Base-by-base conservation (phyloP, 2,113 vertebrate species). In the Tupaia chinensis region DNA sequence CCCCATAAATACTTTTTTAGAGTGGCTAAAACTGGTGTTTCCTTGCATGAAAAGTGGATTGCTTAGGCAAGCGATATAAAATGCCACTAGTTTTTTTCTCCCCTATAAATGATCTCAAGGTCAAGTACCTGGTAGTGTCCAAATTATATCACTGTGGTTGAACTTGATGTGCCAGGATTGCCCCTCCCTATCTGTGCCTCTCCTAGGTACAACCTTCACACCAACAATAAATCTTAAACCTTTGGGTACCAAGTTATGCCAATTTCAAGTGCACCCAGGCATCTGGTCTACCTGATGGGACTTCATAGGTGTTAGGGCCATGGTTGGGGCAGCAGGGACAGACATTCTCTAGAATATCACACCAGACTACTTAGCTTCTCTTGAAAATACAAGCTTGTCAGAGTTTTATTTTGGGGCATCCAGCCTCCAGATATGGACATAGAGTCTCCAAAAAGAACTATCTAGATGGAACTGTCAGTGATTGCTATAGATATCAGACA, bases 1-100 rank as follows among this genome's bases (percentile, higher is more conserved):
- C 44, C 23, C 79, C 77, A 72, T 19, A 79, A 27, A 17, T 19
- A 4, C 9, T 16, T 66, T 96, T 95, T 72, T 61, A 13, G 70
- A 32, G 32, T 81, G 25, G 63, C 34, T 74, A 58, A 95, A 61
- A 44, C 29, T 27, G 32, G 16, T 81, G 29, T 90, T 86, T 95
- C 29, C 63, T 53, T n/a, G 16, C 14, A 53, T 44, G 63, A 70
- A 82, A 81, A 58, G 63, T 58, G 19, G 15, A n/a, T 76, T 76
- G 63, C 32, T 93, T 34, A 58, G 74, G 69, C 9, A 17, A 79
- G 8, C 34, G 61, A 60, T 16, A 20, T 66, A 61, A 69, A 69
- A 66, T 22, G 15, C 20, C 23, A 44, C 14, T 60, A 29, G 3
- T 34, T 34, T 66, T 32, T 32, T 56, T 58, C 44, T 66, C 16